Conservation (phyloP, 2,888 invertebrate species). For the Leucozona laternaria region DNA sequence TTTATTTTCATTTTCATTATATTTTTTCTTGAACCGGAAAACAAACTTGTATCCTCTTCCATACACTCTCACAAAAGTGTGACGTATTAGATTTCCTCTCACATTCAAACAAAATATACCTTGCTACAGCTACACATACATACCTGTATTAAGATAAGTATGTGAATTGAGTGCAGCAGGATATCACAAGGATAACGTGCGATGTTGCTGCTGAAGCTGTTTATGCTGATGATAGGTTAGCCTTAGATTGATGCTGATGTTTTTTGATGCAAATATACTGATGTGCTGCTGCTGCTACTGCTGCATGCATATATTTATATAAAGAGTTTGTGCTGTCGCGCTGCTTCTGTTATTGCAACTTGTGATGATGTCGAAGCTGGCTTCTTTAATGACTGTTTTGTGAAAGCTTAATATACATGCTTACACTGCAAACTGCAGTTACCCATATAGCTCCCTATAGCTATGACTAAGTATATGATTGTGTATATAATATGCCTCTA, state of each 20-base stretch:
- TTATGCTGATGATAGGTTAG: constrained; percentile 59
- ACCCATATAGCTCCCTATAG: background rate
- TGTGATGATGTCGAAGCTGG: constrained; percentile 51
- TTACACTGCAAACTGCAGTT: background rate
- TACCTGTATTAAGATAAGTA: background rate
- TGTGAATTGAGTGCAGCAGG: constrained; percentile 22
- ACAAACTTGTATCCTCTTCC: constrained; percentile 61
- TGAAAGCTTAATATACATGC: constrained; percentile 26
- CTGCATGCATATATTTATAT: constrained; percentile 5
- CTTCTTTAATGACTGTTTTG: constrained; percentile 50
- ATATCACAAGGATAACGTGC: constrained; percentile 61
- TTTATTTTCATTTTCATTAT: constrained; percentile 38
- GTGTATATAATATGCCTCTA: background rate
- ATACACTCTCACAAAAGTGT: constrained; percentile 56
- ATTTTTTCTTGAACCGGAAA: constrained; percentile 63
- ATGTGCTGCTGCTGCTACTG: background rate
- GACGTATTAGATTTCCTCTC: constrained; percentile 72
- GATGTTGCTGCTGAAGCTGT: constrained; percentile 33
- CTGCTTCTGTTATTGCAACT: background rate
- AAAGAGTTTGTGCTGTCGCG: background rate
- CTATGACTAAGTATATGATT: background rate
- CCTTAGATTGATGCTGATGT: constrained; percentile 39
- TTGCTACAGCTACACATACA: background rate
- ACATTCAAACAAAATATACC: constrained; percentile 10
- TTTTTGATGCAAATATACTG: constrained; percentile 18